Evolutionary conservation across 1,140 invertebrate genomes (phyloP).

Genomic region (Cydia pomonella): DNA sequence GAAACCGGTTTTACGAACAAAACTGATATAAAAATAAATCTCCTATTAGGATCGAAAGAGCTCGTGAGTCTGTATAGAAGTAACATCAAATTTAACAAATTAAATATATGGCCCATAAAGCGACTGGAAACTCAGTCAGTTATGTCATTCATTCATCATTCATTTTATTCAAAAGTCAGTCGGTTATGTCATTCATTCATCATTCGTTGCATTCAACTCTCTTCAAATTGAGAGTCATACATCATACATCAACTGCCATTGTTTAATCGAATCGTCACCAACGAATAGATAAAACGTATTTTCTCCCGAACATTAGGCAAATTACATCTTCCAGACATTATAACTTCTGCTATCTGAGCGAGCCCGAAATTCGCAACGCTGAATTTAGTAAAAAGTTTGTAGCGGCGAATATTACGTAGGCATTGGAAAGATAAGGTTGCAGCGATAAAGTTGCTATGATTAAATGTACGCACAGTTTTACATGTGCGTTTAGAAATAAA

Average conservation of each 20-base stretch:
- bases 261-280: not conserved
- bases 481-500: too few relatives aligned
- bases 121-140: too few relatives aligned
- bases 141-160: too few relatives aligned
- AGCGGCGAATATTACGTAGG: not conserved
- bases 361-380: not conserved
- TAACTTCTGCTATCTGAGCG: slow-evolving; percentile 1
- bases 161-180: too few relatives aligned
- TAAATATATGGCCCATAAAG: too few relatives aligned
- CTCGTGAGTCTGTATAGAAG: too few relatives aligned
- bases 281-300: not conserved
- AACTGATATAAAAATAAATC: too few relatives aligned
- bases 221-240: not conserved
- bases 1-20: too few relatives aligned
- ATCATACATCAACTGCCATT: not conserved
- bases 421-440: not conserved
- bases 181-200: too few relatives aligned
- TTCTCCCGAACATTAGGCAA: not conserved
- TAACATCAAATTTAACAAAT: too few relatives aligned
- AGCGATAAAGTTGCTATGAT: not conserved
- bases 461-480: not conserved
- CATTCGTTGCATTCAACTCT: too few relatives aligned
- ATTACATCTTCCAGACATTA: not conserved
- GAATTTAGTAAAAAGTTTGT: slow-evolving; percentile 1
- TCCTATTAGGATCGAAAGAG: too few relatives aligned